Evolutionary conservation across 2,113 vertebrate genomes (phyloP).

Genomic region (Conger conger): DNA sequence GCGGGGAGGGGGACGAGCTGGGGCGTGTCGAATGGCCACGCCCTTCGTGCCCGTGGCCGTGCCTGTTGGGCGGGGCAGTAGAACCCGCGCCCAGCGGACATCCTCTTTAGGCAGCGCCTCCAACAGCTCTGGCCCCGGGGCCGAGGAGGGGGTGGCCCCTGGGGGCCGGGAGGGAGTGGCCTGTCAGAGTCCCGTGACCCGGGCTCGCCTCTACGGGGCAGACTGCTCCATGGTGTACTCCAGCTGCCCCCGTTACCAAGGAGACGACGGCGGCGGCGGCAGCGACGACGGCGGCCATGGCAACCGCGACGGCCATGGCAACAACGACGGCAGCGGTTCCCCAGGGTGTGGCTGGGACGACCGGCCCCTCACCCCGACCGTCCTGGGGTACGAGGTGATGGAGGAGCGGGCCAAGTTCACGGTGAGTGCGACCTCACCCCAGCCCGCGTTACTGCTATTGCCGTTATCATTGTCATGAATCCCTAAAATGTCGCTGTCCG

Average conservation of each 20-base stretch:
- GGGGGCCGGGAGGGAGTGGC: constrained; percentile 58
- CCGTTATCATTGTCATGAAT: no score
- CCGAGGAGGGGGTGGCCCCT: constrained; percentile 52
- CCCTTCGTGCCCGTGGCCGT: constrained; percentile 73
- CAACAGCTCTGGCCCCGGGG: no score
- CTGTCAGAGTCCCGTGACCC: constrained; percentile 65
- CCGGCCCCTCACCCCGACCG: constrained; percentile 71
- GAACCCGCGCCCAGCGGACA: constrained; percentile 68
- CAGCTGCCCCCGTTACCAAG: constrained; percentile 52
- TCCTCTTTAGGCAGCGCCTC: constrained; percentile 71
- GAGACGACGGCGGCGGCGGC: not conserved
- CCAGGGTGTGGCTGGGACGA: constrained; percentile 63
- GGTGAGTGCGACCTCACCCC: constrained; percentile 61
- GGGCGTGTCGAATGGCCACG: constrained; percentile 29
- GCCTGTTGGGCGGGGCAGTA: constrained; percentile 60
- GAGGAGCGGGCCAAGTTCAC: constrained; percentile 89
- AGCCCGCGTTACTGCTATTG: no score
- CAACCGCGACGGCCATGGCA: no score
- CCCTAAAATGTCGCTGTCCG: no score
- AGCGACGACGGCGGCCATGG: not conserved
- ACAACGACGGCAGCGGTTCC: not conserved
- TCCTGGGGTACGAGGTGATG: constrained; percentile 86
- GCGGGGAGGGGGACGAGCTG: not conserved
- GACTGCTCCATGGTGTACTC: constrained; percentile 75
- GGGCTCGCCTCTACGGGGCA: constrained; percentile 60